phyloP scores from a whole-genome alignment of 2,797 vertebrate species.

The Hemitrygon akajei region DNA sequence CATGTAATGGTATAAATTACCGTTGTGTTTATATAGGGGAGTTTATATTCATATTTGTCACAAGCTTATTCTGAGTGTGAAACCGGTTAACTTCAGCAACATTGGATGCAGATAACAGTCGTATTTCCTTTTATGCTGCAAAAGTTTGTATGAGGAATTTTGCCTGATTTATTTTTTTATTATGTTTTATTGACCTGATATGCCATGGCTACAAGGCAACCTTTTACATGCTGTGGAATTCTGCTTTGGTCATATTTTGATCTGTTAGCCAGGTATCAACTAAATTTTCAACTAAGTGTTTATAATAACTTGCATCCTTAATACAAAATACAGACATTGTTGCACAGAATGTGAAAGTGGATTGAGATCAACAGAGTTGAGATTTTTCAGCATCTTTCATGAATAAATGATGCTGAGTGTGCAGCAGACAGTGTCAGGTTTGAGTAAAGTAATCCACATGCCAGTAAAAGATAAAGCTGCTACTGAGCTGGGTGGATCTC shows the following conservation, averaged over 20 bases:
- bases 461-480: constrained; percentile 39
- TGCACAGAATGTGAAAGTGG: constrained; percentile 10
- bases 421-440: constrained; percentile 42
- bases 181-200: background rate
- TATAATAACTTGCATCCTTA: constrained; percentile 10
- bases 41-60: background rate
- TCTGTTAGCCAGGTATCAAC: background rate
- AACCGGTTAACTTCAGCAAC: background rate
- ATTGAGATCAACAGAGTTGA: constrained; percentile 23
- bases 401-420: constrained; percentile 43
- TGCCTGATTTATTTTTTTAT: background rate
- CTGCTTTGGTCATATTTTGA: background rate
- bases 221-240: background rate
- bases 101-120: background rate
- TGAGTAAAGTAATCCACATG: constrained; percentile 40
- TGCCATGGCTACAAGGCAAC: background rate
- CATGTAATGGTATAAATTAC: background rate
- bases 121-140: background rate
- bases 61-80: no score
- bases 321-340: constrained; percentile 12
- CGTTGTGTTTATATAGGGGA: background rate
- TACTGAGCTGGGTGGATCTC: constrained; percentile 38
- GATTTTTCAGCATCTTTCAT: constrained; percentile 36
- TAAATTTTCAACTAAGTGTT: background rate
- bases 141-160: background rate